Conservation (phyloP, 2,888 invertebrate genomes). For the Latrodectus hesperus region DNA sequence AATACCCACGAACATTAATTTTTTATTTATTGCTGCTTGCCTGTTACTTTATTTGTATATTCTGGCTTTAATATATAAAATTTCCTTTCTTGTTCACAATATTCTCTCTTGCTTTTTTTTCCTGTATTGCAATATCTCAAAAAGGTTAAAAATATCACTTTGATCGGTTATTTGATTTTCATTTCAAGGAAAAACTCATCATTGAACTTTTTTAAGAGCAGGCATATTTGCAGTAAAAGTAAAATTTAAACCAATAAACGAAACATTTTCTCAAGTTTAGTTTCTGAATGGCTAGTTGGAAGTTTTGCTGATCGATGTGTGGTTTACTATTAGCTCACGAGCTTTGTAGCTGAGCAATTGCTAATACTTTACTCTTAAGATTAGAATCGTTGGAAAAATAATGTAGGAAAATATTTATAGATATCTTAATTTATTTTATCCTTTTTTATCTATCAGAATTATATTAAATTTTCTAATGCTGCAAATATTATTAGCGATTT, state of each 20-base stretch:
- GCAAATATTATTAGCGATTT: too few species aligned
- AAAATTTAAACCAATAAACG: conserved; percentile 20
- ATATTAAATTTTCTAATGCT: too few species aligned
- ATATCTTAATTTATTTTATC: too few species aligned
- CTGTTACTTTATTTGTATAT: conserved; percentile 18
- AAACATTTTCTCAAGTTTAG: background rate
- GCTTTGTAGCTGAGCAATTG: too few species aligned
- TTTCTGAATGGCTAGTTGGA: too few species aligned
- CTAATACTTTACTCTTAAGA: too few species aligned
- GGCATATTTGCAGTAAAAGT: conserved; percentile 20
- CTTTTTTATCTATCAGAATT: too few species aligned
- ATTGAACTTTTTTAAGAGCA: conserved; percentile 2
- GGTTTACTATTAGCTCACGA: too few species aligned
- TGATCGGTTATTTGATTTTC: conserved; percentile 32
- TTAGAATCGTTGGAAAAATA: too few species aligned
- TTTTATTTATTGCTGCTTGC: conserved; percentile 53
- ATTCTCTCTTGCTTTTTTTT: conserved; percentile 24
- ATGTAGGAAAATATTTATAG: too few species aligned
- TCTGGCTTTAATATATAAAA: conserved; percentile 13
- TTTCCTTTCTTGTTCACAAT: conserved; percentile 6
- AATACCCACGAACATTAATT: conserved; percentile 45
- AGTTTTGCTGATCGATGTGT: too few species aligned
- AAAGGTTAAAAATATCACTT: conserved; percentile 48
- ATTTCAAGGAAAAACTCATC: conserved; percentile 33
- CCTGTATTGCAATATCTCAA: conserved; percentile 16